These are phyloP conservation scores for Acanthosepion lycidas DNA, from an alignment of 2,888 invertebrate species.

Conservation along the genomic window DNA sequence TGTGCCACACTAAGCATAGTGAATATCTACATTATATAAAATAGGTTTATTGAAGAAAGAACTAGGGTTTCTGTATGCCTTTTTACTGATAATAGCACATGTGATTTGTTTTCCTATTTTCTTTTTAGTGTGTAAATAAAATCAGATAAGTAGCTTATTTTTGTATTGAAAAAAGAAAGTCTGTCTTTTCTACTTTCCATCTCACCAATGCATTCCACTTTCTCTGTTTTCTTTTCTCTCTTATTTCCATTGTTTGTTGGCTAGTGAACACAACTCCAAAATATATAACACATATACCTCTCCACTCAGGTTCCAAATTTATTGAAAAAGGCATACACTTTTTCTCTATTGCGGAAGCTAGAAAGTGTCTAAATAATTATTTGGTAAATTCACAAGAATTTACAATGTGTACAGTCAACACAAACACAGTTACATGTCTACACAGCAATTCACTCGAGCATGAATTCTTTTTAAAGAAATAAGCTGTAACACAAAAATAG, in stretches of 20 bases:
- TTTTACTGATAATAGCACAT: neutral
- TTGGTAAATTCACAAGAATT: neutral
- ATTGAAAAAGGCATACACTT: too few relatives aligned
- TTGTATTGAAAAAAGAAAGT: neutral
- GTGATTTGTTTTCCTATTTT: neutral
- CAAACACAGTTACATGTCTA: neutral
- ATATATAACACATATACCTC: neutral
- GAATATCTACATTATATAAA: neutral
- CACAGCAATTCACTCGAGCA: neutral
- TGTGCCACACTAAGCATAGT: too few relatives aligned
- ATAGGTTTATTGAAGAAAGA: neutral
- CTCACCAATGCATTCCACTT: too few relatives aligned
- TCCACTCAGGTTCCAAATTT: too few relatives aligned
- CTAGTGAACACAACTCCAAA: neutral
- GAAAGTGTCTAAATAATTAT: neutral
- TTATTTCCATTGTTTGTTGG: neutral
- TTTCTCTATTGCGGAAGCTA: neutral
- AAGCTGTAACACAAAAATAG: neutral
- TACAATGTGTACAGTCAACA: neutral
- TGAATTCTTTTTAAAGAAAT: neutral
- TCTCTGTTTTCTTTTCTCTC: neutral
- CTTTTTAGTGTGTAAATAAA: neutral
- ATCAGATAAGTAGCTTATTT: neutral
- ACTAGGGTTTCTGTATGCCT: neutral
- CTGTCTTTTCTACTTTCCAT: too few relatives aligned